Evolutionary conservation across 2,797 vertebrate genomes (phyloP).

Genomic region (Chloroceryle inda): DNA sequence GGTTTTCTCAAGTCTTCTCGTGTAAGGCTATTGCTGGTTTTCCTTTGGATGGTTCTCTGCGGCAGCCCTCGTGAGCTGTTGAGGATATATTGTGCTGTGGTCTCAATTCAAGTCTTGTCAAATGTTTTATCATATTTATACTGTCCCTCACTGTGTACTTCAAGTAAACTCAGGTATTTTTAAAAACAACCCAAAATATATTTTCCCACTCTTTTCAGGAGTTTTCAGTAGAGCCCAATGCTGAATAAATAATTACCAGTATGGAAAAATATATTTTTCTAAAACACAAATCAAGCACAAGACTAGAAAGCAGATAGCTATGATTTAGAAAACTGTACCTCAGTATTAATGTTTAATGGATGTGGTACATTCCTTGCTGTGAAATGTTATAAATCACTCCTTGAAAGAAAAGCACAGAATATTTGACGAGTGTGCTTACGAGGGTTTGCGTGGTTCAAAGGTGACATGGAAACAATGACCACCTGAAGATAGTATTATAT

Average conservation of each 20-base stretch:
- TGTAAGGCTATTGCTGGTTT: neutral
- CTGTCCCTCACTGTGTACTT: neutral
- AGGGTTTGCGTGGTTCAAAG: constrained; percentile 47
- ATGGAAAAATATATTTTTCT: neutral
- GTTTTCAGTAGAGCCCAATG: neutral
- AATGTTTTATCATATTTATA: neutral
- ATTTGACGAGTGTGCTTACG: constrained; percentile 29
- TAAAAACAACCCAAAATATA: neutral
- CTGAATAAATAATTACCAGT: constrained; percentile 41
- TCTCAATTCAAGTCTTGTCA: constrained; percentile 11
- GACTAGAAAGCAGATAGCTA: constrained; percentile 25
- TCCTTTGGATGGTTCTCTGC: neutral
- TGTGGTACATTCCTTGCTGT: constrained; percentile 44
- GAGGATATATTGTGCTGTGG: neutral
- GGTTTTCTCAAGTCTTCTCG: neutral
- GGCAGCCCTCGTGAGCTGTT: neutral
- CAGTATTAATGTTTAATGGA: constrained; percentile 68
- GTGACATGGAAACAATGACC: constrained; percentile 49
- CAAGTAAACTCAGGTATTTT: constrained; percentile 1
- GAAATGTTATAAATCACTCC: constrained; percentile 63
- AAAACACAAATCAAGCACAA: constrained; percentile 47
- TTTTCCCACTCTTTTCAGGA: constrained; percentile 5
- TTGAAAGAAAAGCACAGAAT: constrained; percentile 46
- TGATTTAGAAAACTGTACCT: constrained; percentile 62
- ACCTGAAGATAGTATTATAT: constrained; percentile 48